Evolutionary conservation across 2,797 vertebrate genomes (phyloP).

Genomic region (Phyllotis vaccarum): DNA sequence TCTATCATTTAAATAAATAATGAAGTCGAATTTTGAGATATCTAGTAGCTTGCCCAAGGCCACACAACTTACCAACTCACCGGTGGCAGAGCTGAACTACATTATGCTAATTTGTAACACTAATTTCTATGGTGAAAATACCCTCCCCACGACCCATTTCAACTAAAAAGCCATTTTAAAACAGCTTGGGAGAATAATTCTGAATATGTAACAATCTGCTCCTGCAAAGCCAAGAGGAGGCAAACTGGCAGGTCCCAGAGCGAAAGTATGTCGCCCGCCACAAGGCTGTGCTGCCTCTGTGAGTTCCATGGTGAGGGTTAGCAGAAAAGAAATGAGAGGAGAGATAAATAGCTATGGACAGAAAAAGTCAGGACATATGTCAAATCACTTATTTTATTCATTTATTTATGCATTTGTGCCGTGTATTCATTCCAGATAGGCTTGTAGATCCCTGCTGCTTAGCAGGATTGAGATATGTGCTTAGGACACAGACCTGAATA

Average conservation of each 20-base stretch:
- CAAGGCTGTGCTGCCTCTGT: not conserved
- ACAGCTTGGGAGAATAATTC: not conserved
- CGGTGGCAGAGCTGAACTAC: not conserved
- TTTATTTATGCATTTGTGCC: not conserved
- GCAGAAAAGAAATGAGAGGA: not conserved
- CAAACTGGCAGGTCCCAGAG: not conserved
- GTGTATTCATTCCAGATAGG: not conserved
- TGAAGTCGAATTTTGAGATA: not conserved
- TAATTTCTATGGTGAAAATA: conserved; percentile 23
- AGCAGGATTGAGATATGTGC: not conserved
- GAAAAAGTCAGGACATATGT: not conserved
- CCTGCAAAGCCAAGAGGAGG: not conserved
- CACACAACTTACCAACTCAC: not conserved
- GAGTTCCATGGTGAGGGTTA: not conserved
- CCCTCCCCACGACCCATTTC: not conserved
- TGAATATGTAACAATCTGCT: conserved; percentile 21
- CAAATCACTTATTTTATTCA: not conserved
- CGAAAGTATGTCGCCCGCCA: not conserved
- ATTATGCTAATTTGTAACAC: not conserved
- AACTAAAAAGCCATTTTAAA: conserved; percentile 46
- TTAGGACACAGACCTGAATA: not conserved
- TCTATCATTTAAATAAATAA: conserved; percentile 34
- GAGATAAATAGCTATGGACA: not conserved
- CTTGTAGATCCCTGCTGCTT: not conserved
- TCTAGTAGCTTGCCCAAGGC: not conserved